Evolutionary conservation across 2,113 vertebrate genomes (phyloP), one percentile per base, ranked within the genome.

Genomic region (Cochlearius cochlearius): DNA sequence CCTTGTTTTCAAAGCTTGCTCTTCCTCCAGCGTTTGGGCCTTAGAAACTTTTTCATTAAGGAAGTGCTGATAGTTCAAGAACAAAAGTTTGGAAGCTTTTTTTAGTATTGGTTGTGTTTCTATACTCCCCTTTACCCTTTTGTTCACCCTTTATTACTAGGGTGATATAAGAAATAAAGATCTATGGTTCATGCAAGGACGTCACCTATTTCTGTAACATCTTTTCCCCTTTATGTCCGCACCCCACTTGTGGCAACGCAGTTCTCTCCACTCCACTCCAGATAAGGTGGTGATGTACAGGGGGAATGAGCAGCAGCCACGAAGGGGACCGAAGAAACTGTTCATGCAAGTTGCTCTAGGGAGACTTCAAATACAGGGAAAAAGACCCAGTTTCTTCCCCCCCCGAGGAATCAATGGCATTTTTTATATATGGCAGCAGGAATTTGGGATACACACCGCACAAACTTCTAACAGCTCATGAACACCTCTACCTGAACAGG

Each of bases 321-420:
- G 6, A 81, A 59, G 39, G 86, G 82, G 29, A 58, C 77, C 88
- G 63, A 82, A 88, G 95, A 62, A 94, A 87, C 43, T 68, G 39
- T 80, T 97, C 96, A 97, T 97, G 97, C 97, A 97, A 41, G 71
- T 74, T 91, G 82, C 83, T 96, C 81, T 50, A 72, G 27, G 66
- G 93, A 94, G 47, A 76, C 55, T 78, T 76, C 74, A 95, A 77
- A 94, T 93, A 94, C 77, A 71, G 92, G 88, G 74, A 7, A 64
- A 91, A 96, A 95, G 86, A 19, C 71, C 66, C 66, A 38, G 41
- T 10, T 62, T 64, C 64, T 64, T 64, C 64, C 83, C 72, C 85
- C 90, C 92, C 82, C 14, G 78, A 97, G 96, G 95, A 94, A 93
- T 86, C 80, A 27, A 96, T 55, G 49, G 43, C 29, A 36, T 87